Base-by-base conservation (phyloP, 2,113 vertebrate species). In the Odobenus rosmarus region DNA sequence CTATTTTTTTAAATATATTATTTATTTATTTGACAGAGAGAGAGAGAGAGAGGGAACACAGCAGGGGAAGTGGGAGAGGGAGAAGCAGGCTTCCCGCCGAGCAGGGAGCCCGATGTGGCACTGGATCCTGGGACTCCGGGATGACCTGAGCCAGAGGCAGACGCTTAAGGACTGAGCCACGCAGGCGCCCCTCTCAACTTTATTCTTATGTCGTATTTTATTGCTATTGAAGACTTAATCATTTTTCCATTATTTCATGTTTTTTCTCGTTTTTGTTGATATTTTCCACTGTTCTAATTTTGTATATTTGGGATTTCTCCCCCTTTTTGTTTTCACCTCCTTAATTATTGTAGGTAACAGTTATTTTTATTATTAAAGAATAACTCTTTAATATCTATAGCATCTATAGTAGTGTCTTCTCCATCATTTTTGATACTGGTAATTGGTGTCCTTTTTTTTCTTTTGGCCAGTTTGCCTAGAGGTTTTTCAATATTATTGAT, bases 331-430 rank as follows among this genome's bases (percentile, higher is more conserved):
- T 77, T 77, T 77, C 31, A 42, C 4, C 5, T 7, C 42, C 79
- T 90, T 81, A 24, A 57, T 82, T 90, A 36, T 7, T 15, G n/a
- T 57, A 46, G 11, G 19, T 80, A 61, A 31, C 87, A 7, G 36
- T 77, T 76, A 1, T 84, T 49, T 67, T 81, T 92, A 71, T 77
- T 71, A 15, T 69, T 21, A 81, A 84, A 84, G 26, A 95, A 13
- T 67, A 36, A 76, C 59, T 28, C 18, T 9, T n/a, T 79, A 82
- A 59, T 87, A 26, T 82, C 36, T 96, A 36, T 94, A 59, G 15
- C 8, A 53, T 82, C 69, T 91, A 23, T 96, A 85, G 55, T 92
- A 88, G 74, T 77, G 72, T 55, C 74, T 94, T 79, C 28, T 74
- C 16, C 4, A 14, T 64, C 49, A 72, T 85, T 94, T 33, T 39